Base-by-base conservation (phyloP, 1,140 invertebrate genomes). In the Aethina tumida region DNA sequence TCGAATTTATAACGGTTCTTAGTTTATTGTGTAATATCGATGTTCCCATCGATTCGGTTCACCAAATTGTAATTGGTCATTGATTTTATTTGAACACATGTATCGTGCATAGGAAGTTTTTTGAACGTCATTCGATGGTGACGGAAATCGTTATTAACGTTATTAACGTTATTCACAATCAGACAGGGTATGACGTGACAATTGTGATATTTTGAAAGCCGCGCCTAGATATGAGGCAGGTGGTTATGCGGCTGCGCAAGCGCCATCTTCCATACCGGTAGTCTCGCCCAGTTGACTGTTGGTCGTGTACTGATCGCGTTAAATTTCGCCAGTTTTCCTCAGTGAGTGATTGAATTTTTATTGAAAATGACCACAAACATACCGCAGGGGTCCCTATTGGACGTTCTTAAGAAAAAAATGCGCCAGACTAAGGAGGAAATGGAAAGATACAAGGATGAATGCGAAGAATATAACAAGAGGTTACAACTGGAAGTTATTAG, bases 341-440 rank as follows among this genome's bases (percentile, higher is more conserved):
- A 26, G 37, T 35, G 28, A 33, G 33, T 42, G 13, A 30, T n/a
- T n/a, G 17, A 40, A 30, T 37, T 38, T 34, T 30, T 26, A n/a
- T 5, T 12, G 24, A 49, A 52, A 63, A 89, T 88, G 84, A 82
- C 83, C 69, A 77, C 82, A 55, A 85, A 83, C 69, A 77, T 85
- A 69, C 79, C 79, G 60, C 81, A 84, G 69, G 84, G 84, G 56
- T 83, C 83, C 53, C 76, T 96, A 47, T 73, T 95, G 58, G 91
- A 95, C 71, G 88, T 94, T 53, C 75, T 98, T 49, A 98, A 98
- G 77, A 95, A 96, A 77, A 99, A 98, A 79, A 97, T 98, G 94
- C 78, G 88, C 53, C 87, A 92, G 64, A 89, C 94, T 44, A 95
- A 95, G 71, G 90, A 96, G 64, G 94, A 98, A 73, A 86, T 92